A percentile compares a stretch with the other conserved stretches of the same genome.
phyloP scores from a whole-genome alignment of 2,113 vertebrate species.

The Pluvialis apricaria region DNA sequence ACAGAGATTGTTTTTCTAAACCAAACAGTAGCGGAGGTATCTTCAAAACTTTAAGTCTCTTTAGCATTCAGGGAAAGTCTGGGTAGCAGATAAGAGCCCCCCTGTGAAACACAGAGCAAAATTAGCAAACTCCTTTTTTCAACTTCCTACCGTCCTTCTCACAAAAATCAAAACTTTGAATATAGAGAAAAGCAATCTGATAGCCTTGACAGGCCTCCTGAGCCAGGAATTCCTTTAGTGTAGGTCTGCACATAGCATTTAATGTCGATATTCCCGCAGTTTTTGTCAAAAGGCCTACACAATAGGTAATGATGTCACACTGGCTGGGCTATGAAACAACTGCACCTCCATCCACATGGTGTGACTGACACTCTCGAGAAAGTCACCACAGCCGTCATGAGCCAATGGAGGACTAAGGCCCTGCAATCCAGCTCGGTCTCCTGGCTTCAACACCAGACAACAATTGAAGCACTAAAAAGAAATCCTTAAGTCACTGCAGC shows the following conservation, averaged over 20 bases:
- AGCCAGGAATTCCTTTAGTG: background rate
- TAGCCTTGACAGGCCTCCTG: background rate
- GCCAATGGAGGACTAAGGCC: background rate
- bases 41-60: background rate
- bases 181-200: background rate
- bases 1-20: background rate
- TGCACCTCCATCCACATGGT: background rate
- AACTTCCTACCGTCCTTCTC: background rate
- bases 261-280: background rate
- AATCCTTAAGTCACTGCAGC: background rate
- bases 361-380: background rate
- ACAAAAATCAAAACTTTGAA: background rate
- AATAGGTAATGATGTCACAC: background rate
- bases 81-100: background rate
- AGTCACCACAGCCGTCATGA: background rate
- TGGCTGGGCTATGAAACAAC: background rate
- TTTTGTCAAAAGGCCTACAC: background rate
- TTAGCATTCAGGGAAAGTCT: background rate
- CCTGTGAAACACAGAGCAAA: background rate
- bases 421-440: background rate
- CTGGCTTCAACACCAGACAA: background rate
- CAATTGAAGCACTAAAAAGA: background rate
- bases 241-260: background rate
- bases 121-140: background rate
- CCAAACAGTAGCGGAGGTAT: background rate